Evolutionary conservation across 2,797 vertebrate species (phyloP), one percentile per base, ranked within the genome.

Genomic region (Leptoclinus maculatus): DNA sequence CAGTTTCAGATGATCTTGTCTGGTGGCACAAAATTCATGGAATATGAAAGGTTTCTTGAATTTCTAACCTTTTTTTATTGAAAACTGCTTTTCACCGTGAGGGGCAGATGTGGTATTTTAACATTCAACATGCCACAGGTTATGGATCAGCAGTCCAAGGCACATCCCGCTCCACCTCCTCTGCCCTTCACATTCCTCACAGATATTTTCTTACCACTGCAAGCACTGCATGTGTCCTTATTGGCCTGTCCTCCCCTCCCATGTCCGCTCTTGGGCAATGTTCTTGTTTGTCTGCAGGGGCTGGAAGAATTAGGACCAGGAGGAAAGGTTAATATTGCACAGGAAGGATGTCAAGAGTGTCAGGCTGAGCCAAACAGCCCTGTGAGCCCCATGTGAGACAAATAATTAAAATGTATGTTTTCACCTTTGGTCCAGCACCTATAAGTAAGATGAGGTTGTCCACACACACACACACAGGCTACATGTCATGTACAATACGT

Each of bases 51-150:
- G 66, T 60, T 59, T 21, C 32, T 62, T 25, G 32, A 0, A n/a
- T 67, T 38, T 49, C 14, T 14, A 12, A 21, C 5, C 6, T 63
- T 16, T 71, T 71, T 34, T 57, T 38, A 54, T 57, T 75, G n/a
- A 51, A 57, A 45, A 17, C 43, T 72, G 21, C 49, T 85, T 84
- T 78, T 71, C 74, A 81, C 83, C 70, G 7, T 59, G 39, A 85
- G 80, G 71, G 82, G 85, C 49, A 84, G 78, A 91, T 86, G 89
- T 83, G 71, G 57, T 89, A 84, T 89, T 92, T 92, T 88, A 91
- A 84, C 86, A 91, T 89, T 83, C 71, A 75, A 57, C 83, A 83
- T 84, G 74, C 86, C 88, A 84, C 71, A 76, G 83, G 87, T 87
- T 83, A 90, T 83, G 84, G 78, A 87, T 89, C 86, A 87, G 71